These are phyloP conservation scores for Phaethornis superciliosus DNA, from an alignment of 2,113 vertebrate species.

Conservation along the genomic window DNA sequence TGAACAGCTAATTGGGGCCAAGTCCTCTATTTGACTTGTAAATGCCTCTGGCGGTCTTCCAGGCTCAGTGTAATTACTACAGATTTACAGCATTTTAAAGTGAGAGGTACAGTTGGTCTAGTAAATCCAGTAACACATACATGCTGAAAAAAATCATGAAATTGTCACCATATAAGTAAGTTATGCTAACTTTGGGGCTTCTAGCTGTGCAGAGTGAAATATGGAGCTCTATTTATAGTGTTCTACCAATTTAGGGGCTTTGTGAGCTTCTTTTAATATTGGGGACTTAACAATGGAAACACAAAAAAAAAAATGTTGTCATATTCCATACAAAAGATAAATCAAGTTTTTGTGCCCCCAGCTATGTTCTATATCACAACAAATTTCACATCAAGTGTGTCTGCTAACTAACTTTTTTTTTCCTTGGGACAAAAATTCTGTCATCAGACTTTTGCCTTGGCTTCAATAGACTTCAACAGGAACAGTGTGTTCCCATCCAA, in stretches of 20 bases:
- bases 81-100: constrained; percentile 14
- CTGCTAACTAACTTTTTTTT: background rate
- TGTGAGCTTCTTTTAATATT: background rate
- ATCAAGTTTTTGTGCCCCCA: background rate
- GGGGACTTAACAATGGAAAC: background rate
- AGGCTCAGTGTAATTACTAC: background rate
- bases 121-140: background rate
- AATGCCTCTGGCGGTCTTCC: constrained; percentile 31
- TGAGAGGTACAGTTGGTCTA: background rate
- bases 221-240: background rate
- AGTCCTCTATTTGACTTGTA: constrained; percentile 24
- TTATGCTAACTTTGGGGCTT: constrained; percentile 12
- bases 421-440: background rate
- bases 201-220: background rate
- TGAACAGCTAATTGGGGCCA: background rate
- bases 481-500: background rate
- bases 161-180: constrained; percentile 9
- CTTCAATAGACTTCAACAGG: background rate
- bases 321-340: background rate
- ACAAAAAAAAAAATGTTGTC: background rate
- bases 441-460: background rate
- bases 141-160: constrained; percentile 9
- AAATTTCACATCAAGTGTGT: background rate
- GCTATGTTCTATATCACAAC: background rate
- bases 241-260: background rate